Evolutionary conservation across 2,888 invertebrate species (phyloP), one percentile per base, ranked within the genome.

Genomic region (Acrobasis consociella): DNA sequence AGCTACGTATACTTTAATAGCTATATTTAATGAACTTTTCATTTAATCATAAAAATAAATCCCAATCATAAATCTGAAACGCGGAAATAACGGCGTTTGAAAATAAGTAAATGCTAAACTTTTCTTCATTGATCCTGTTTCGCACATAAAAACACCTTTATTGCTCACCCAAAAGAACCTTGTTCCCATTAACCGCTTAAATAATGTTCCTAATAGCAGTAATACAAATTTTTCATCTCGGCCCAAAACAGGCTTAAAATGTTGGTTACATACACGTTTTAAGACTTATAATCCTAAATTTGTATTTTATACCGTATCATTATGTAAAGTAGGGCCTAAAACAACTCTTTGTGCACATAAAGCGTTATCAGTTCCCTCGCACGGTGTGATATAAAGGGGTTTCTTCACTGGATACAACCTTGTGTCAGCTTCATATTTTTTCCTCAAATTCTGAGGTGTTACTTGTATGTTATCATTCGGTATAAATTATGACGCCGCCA

Each of bases 321-420:
- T 87, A 87, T 87, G 87, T 84, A 85, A 88, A 88, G 72, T 76
- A 79, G 80, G 78, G 73, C 83, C 87, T 87, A 85, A 87, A 87
- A 85, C 86, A 87, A 87, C 87, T 85, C 80, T 76, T 75, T 75
- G 78, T 65, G 76, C 75, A 77, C 81, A 81, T 86, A 82, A 86
- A 86, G 72, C 78, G 80, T 77, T 87, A 87, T 87, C 86, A 79
- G 80, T 75, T 74, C 71, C 75, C 77, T 76, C 77, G 76, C 77
- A 76, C 72, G 56, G 66, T 67, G 10, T 56, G 56, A 42, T 72
- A 59, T 72, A 70, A 76, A 76, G 72, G 72, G 72, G 73, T 73
- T 63, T 31, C 31, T 31, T 31, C 66, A 49, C 52, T 39, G 65
- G 60, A 64, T 63, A 64, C 67, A 49, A n/a, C 49, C 62, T 64